A percentile compares a stretch with the other conserved stretches of the same genome.
Evolutionary conservation across 2,797 vertebrate species (phyloP).

Genomic region (Podarcis siculus): DNA sequence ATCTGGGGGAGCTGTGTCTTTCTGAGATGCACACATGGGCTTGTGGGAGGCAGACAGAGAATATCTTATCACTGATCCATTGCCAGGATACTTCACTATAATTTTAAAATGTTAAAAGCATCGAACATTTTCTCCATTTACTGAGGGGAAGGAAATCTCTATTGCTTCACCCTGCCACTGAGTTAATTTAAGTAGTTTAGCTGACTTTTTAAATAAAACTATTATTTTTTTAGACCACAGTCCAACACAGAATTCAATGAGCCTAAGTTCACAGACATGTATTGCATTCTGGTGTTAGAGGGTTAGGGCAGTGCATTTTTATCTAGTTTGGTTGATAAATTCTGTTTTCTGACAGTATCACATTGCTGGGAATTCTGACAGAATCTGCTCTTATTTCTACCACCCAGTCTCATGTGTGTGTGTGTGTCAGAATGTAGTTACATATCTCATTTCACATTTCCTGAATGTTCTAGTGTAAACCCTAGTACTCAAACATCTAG

Average conservation of each 20-base stretch:
- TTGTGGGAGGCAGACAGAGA: slow-evolving; percentile 18
- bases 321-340: neutral
- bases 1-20: slow-evolving; percentile 32
- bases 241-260: neutral
- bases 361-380: neutral
- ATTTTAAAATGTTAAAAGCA: slow-evolving; percentile 10
- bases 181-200: neutral
- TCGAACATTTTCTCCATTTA: neutral
- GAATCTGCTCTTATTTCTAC: no score
- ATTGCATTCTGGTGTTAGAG: neutral
- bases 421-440: neutral
- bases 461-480: no score
- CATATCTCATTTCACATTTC: neutral
- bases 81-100: neutral
- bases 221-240: neutral
- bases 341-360: neutral
- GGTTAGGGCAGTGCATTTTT: neutral
- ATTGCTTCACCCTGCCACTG: neutral
- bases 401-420: no score
- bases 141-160: neutral
- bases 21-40: slow-evolving; percentile 22
- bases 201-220: neutral
- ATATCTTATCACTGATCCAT: neutral
- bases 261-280: neutral
- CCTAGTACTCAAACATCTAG: no score